These are phyloP conservation scores for Embidobia sp. DNA, from an alignment of 2,888 invertebrate genomes.

Conservation along the genomic window DNA sequence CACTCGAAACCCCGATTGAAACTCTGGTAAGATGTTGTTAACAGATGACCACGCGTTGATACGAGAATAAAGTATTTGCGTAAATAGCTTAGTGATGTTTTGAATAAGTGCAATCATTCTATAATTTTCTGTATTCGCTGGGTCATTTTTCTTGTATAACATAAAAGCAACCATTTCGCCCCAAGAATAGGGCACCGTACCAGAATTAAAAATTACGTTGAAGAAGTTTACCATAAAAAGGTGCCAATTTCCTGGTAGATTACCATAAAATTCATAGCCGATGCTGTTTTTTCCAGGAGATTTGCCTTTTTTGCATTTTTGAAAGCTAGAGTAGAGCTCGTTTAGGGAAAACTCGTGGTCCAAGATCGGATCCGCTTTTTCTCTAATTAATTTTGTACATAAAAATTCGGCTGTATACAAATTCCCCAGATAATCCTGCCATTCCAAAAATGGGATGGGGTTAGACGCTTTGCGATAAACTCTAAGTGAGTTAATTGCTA, in stretches of 20 bases:
- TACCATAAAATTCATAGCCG: background rate
- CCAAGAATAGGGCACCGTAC: too few species aligned
- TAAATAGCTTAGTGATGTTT: background rate
- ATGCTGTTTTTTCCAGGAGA: background rate
- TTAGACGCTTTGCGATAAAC: too few species aligned
- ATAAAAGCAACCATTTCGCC: background rate
- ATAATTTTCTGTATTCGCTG: background rate
- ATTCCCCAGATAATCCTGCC: background rate
- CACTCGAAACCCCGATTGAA: background rate
- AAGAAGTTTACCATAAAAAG: background rate
- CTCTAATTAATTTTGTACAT: too few species aligned
- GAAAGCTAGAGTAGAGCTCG: background rate
- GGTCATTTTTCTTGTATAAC: background rate
- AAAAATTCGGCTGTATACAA: too few species aligned
- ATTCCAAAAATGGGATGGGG: background rate
- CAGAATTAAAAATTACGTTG: background rate
- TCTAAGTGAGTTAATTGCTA: too few species aligned
- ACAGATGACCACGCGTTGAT: background rate
- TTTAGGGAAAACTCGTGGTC: background rate
- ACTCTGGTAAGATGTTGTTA: background rate
- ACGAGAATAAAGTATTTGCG: background rate
- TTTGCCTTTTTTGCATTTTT: constrained; percentile 4
- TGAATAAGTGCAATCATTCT: background rate
- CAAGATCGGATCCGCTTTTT: background rate
- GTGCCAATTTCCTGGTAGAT: background rate